Conservation (phyloP, 2,797 vertebrate genomes). For the Dendrocincla fuliginosa region DNA sequence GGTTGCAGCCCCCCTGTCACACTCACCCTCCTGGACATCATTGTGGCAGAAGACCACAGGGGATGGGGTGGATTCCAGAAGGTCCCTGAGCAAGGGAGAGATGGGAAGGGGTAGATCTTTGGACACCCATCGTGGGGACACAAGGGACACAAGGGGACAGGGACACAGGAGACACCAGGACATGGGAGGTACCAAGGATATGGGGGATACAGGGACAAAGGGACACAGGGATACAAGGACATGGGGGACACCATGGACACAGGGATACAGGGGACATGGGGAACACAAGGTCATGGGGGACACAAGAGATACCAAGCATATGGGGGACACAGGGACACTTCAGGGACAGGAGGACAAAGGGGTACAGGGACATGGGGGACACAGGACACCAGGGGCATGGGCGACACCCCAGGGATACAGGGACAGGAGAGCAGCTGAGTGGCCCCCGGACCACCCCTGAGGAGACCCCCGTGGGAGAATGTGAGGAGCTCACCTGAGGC, state of each 20-base stretch:
- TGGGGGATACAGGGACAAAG: background rate
- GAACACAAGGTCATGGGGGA: background rate
- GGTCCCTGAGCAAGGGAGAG: slow-evolving; percentile 65
- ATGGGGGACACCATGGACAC: too few species aligned
- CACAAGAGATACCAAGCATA: background rate
- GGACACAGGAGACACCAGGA: too few species aligned
- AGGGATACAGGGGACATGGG: background rate
- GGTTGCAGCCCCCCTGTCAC: background rate
- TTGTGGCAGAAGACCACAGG: slow-evolving; percentile 97
- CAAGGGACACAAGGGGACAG: background rate
- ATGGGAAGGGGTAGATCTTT: background rate
- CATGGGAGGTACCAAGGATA: background rate
- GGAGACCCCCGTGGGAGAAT: background rate
- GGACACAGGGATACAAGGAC: background rate
- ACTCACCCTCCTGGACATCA: slow-evolving; percentile 92
- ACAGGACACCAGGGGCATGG: too few species aligned
- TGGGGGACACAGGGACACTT: background rate
- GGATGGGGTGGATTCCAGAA: slow-evolving; percentile 85
- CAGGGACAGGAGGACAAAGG: background rate
- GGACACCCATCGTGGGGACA: background rate
- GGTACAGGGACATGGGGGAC: too few species aligned
- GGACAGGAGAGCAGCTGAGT: background rate
- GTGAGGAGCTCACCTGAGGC: slow-evolving; percentile 78
- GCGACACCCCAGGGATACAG: too few species aligned
- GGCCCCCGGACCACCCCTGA: background rate